Evolutionary conservation across 1,140 invertebrate genomes (phyloP), one percentile per base, ranked within the genome.

Genomic region (Sinella curviseta): DNA sequence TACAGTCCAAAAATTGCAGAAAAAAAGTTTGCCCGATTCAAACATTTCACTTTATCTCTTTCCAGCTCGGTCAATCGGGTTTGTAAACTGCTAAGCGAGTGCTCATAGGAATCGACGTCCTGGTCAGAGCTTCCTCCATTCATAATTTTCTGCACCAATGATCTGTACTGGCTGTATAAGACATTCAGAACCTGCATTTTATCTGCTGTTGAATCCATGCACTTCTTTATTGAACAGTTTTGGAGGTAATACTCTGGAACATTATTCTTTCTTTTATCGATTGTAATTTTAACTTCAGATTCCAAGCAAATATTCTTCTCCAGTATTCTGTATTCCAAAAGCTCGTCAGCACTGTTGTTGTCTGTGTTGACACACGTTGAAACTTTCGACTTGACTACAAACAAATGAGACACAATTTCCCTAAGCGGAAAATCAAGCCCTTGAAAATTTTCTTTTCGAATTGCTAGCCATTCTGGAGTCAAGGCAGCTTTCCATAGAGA

Each of bases 301-400:
- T n/a, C n/a, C n/a, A n/a, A n/a, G n/a, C n/a, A n/a, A 36, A 12
- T 33, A 74, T 54, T 74, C 1, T 76, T 35, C 2, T 14, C 39
- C n/a, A n/a, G n/a, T n/a, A 81, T 36, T 26, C 80, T 73, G 26
- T 79, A 26, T 26, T 35, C 65, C 60, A 75, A 33, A 8, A 82
- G 36, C 36, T 82, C 82, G 12, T 80, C 75, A 36, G 79, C n/a
- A n/a, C n/a, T 60, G 33, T 82, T 74, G 55, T 78, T 78, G 17
- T 82, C 35, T 60, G 55, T 60, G 34, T 82, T 74, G n/a, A 77
- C 30, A 57, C 55, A 30, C 8, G 24, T 70, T 33, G 17, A 34
- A 20, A 76, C 77, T 30, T 17, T 48, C 17, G n/a, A n/a, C n/a
- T n/a, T n/a, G n/a, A 8, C 17, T 17, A 48, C 39, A 48, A 4